Conservation (phyloP, 2,797 vertebrate genomes). For the Macrochelys suwanniensis region DNA sequence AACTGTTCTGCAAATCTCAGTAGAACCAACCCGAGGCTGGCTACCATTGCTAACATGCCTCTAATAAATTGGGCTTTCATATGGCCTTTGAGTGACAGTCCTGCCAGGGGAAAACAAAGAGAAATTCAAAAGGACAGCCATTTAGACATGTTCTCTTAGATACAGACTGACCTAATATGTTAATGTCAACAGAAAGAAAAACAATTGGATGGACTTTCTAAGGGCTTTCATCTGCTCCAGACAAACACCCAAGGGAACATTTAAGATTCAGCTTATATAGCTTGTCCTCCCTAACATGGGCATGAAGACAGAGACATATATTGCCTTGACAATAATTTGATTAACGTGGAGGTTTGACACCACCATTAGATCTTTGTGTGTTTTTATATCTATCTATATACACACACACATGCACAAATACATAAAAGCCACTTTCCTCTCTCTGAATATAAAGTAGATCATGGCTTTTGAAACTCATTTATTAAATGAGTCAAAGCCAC, state of each 20-base stretch:
- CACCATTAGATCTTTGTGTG: not conserved
- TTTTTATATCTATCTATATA: not conserved
- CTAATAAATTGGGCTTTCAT: not conserved
- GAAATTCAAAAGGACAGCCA: not conserved
- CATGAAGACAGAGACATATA: not conserved
- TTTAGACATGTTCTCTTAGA: not conserved
- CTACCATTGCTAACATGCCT: not conserved
- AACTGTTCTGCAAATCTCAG: not conserved
- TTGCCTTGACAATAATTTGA: not conserved
- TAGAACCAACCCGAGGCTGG: not conserved
- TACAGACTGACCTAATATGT: not conserved
- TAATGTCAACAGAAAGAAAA: not conserved
- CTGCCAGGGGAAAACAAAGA: not conserved
- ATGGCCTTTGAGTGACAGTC: not conserved
- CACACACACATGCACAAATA: not conserved
- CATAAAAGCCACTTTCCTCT: not conserved
- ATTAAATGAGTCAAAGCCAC: not conserved
- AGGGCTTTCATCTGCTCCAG: not conserved
- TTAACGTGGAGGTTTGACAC: not conserved
- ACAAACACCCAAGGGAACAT: not conserved
- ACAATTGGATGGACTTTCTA: not conserved
- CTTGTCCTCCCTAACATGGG: not conserved
- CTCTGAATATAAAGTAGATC: not conserved
- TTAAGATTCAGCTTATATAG: not conserved
- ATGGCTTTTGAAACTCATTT: slow-evolving; percentile 26